Evolutionary conservation across 2,888 invertebrate genomes (phyloP), one percentile per base, ranked within the genome.

Genomic region (Balanococcus diminutus): DNA sequence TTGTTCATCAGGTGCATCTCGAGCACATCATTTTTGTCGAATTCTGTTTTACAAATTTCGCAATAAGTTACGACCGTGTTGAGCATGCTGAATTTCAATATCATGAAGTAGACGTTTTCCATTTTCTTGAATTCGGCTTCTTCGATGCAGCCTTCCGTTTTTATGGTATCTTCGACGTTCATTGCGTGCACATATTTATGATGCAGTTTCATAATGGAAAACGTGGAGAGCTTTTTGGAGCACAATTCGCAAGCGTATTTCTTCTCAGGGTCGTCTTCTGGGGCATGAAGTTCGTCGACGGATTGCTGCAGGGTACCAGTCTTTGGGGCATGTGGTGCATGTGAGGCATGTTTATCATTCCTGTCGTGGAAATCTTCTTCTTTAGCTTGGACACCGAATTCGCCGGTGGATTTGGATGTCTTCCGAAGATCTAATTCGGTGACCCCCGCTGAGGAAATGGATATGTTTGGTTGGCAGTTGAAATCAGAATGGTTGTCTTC

Each of bases 1-100:
- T 88, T 51, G 86, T 88, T 87, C 86, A 86, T 82, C 11, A 87
- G 75, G 5, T 87, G 87, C 61, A 82, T 19, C 56, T 85, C 86
- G 16, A 87, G 36, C 14, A 42, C 85, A 19, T 87, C 51, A 28
- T 83, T 86, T 28, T 83, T 85, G 3, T 82, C 86, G 39, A 82
- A 82, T 8, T 82, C 86, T 1, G 81, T 81, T 22, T 81, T 32
- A 14, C 86, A 82, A 2, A 82, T 67, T 36, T 86, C 86, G 42
- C 81, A 81, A 28, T 19, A 86, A 6, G 81, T 81, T 6, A 86
- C 61, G 1, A 75, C 79, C 9, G 81, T 86, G 67, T 82, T 81
- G n/a, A 86, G 86, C 67, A 56, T 22, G 67, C 82, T 86, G 61
- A 86, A 86, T 39, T 86, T 82, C 28, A 85, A 14, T 16, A 85